phyloP scores from a whole-genome alignment of 30 jellyfish, hydroid and myxozoan species.

The Hydra vulgaris region DNA sequence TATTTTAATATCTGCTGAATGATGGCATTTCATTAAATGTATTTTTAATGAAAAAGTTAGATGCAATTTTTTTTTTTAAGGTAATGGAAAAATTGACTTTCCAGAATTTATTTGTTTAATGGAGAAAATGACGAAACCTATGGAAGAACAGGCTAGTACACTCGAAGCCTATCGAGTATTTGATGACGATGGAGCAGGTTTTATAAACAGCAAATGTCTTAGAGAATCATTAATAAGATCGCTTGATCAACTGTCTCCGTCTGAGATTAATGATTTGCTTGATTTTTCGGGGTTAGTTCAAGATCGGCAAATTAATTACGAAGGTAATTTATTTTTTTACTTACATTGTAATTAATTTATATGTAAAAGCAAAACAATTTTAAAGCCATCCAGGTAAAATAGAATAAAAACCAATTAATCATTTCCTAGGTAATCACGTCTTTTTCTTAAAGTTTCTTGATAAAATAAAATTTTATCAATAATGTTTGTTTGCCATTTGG shows the following conservation, averaged over 20 bases:
- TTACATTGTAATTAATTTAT: too few relatives aligned
- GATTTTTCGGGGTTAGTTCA: constrained; percentile 57
- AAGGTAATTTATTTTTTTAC: constrained; percentile 41
- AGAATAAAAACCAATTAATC: too few relatives aligned
- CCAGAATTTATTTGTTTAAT: constrained; percentile 74
- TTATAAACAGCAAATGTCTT: constrained; percentile 32
- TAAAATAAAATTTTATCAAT: too few relatives aligned
- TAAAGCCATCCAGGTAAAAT: too few relatives aligned
- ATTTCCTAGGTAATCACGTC: too few relatives aligned
- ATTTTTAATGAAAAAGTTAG: too few relatives aligned
- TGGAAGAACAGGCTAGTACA: constrained; percentile 77
- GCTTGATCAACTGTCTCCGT: constrained; percentile 60
- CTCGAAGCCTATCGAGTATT: constrained; percentile 78
- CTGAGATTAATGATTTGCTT: constrained; percentile 67
- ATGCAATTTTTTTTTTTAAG: constrained; percentile 15
- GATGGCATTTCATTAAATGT: too few relatives aligned
- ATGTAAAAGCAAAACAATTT: too few relatives aligned
- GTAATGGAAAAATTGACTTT: constrained; percentile 85
- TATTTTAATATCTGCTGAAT: too few relatives aligned
- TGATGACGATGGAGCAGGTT: constrained; percentile 67
- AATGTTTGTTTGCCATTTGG: too few relatives aligned
- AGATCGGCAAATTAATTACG: constrained; percentile 52
- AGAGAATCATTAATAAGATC: constrained; percentile 61
- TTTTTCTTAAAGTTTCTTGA: too few relatives aligned
- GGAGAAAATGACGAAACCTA: constrained; percentile 93